Conservation (phyloP, 2,888 invertebrate genomes). For the Spilarctia lutea region DNA sequence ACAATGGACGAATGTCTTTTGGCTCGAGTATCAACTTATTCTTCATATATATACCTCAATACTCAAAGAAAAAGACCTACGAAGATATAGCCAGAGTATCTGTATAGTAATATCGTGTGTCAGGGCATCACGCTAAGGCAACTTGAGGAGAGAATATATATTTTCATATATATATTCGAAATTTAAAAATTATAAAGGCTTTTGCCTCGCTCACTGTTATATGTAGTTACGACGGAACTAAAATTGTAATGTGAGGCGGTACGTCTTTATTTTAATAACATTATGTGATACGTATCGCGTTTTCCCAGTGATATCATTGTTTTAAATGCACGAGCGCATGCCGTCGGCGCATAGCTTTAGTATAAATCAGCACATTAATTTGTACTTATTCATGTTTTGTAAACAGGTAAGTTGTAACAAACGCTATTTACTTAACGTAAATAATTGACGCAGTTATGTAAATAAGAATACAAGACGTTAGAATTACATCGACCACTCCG, state of each 20-base stretch:
- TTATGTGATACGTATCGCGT: slow-evolving; percentile 23
- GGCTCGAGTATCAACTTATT: too few species aligned
- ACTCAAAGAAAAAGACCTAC: too few species aligned
- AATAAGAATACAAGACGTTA: background rate
- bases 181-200: background rate
- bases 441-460: background rate
- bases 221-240: background rate
- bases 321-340: slow-evolving; percentile 32
- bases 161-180: too few species aligned
- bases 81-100: too few species aligned
- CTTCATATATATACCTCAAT: too few species aligned
- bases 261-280: slow-evolving; percentile 31
- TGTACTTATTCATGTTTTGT: background rate
- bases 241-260: slow-evolving; percentile 5
- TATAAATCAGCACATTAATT: slow-evolving; percentile 27
- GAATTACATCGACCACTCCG: background rate
- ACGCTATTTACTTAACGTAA: background rate
- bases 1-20: too few species aligned
- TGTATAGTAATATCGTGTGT: too few species aligned
- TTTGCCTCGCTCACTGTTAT: background rate
- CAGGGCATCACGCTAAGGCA: too few species aligned
- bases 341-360: slow-evolving; percentile 21
- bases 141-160: too few species aligned
- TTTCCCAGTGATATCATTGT: slow-evolving; percentile 49
- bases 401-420: background rate